A percentile compares a stretch with the other conserved stretches of the same genome.
phyloP scores from a whole-genome alignment of 2,888 invertebrate genomes.

The Gibbula magus region DNA sequence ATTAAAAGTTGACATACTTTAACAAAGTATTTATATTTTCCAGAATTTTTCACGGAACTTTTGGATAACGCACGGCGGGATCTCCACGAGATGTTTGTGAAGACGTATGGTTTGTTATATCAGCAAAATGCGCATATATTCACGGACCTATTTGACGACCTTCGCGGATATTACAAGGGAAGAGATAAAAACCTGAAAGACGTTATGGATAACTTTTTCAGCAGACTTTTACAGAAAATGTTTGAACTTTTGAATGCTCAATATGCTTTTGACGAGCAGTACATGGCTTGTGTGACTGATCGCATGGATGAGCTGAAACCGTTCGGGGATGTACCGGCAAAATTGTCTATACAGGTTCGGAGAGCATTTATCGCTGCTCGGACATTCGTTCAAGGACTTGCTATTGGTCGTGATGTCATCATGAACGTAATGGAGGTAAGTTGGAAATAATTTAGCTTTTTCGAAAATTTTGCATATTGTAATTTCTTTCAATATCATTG shows the following conservation, averaged over 20 bases:
- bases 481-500: too few species aligned
- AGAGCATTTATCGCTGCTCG: conserved; percentile 95
- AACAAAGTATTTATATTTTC: conserved; percentile 51
- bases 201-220: conserved; percentile 94
- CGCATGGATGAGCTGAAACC: conserved; percentile 95
- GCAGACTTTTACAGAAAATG: conserved; percentile 94
- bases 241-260: conserved; percentile 91
- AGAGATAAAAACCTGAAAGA: conserved; percentile 84
- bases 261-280: conserved; percentile 88
- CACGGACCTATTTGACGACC: conserved; percentile 90
- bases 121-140: conserved; percentile 95
- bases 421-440: conserved; percentile 71
- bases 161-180: conserved; percentile 90
- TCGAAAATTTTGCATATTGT: too few species aligned
- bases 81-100: conserved; percentile 96
- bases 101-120: conserved; percentile 95
- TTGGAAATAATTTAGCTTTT: not conserved
- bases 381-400: conserved; percentile 92
- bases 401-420: conserved; percentile 87
- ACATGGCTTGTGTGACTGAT: conserved; percentile 89
- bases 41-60: conserved; percentile 92
- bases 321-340: conserved; percentile 95
- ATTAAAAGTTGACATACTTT: too few species aligned
- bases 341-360: conserved; percentile 90
- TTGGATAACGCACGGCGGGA: conserved; percentile 88